A percentile compares a stretch with the other conserved stretches of the same genome.
These are phyloP conservation scores for Heliothis peltigera DNA, from an alignment of 2,888 invertebrate species.

Conservation along the genomic window DNA sequence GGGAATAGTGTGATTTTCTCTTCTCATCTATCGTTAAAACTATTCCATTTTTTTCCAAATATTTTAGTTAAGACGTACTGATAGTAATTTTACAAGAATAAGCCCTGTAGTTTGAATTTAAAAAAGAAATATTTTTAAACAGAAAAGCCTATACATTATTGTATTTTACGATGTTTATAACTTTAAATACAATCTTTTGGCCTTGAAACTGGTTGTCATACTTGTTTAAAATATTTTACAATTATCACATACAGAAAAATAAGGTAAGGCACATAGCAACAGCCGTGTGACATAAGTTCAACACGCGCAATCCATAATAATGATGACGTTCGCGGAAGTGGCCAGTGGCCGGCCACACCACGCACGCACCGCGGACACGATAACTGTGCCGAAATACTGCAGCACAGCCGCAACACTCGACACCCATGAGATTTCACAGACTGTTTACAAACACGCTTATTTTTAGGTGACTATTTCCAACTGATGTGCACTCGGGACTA, in stretches of 20 bases:
- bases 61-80: not conserved
- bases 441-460: constrained; percentile 65
- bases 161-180: constrained; percentile 20
- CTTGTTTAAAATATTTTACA: constrained; percentile 8
- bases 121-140: too few species aligned
- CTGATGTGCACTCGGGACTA: constrained; percentile 24
- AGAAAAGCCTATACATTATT: constrained; percentile 11
- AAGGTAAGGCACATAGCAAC: constrained; percentile 45
- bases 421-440: constrained; percentile 48
- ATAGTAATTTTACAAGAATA: not conserved
- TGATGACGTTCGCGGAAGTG: constrained; percentile 79
- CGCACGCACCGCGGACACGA: constrained; percentile 33
- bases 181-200: constrained; percentile 7
- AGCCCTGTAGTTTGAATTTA: constrained; percentile 13
- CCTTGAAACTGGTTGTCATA: constrained; percentile 34
- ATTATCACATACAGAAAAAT: constrained; percentile 10
- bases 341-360: constrained; percentile 52
- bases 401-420: constrained; percentile 32
- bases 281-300: constrained; percentile 66
- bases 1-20: not conserved
- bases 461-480: constrained; percentile 59
- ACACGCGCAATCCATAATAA: constrained; percentile 75
- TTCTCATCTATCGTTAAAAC: not conserved
- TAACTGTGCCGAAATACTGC: constrained; percentile 56
- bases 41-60: too few species aligned